A percentile compares a stretch with the other conserved stretches of the same genome.
These are phyloP conservation scores for Drosophila melanosoma DNA, from an alignment of 2,888 invertebrate species.

Conservation along the genomic window DNA sequence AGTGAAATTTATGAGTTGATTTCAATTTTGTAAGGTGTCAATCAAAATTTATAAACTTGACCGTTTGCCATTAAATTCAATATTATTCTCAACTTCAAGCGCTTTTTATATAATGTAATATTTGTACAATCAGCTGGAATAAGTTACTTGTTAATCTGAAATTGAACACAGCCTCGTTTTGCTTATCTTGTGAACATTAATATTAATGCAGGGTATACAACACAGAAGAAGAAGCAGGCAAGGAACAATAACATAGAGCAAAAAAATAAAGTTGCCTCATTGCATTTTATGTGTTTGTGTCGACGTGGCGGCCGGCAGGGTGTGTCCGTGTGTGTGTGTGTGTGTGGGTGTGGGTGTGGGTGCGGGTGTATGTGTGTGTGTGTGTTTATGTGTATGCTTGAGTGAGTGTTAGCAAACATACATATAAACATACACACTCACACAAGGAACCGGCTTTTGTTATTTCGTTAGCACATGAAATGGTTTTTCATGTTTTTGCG, in stretches of 20 bases:
- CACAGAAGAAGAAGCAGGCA: neutral
- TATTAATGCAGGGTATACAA: neutral
- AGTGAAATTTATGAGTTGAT: neutral
- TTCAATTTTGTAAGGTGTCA: neutral
- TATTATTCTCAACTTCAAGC: neutral
- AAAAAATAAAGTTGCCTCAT: slow-evolving; percentile 54
- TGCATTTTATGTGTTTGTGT: slow-evolving; percentile 71
- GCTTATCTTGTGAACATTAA: neutral
- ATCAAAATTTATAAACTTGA: neutral
- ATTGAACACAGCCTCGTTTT: neutral
- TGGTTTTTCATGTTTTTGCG: slow-evolving; percentile 59
- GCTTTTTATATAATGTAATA: neutral
- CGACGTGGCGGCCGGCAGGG: slow-evolving; percentile 56
- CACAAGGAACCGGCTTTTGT: slow-evolving; percentile 67
- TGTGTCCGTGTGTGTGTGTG: slow-evolving; percentile 24
- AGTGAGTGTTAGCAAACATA: slow-evolving; percentile 6
- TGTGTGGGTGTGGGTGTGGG: slow-evolving; percentile 20
- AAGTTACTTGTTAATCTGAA: neutral
- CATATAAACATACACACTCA: slow-evolving; percentile 1
- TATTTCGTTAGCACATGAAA: slow-evolving; percentile 78
- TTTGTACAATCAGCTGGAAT: neutral
- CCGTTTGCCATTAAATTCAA: neutral
- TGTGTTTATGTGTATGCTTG: neutral
- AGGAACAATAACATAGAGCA: slow-evolving; percentile 20
- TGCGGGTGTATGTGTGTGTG: slow-evolving; percentile 15